A percentile compares a stretch with the other conserved stretches of the same genome.
These are phyloP conservation scores for Uria aalge DNA, from an alignment of 2,113 vertebrate species.

Conservation along the genomic window DNA sequence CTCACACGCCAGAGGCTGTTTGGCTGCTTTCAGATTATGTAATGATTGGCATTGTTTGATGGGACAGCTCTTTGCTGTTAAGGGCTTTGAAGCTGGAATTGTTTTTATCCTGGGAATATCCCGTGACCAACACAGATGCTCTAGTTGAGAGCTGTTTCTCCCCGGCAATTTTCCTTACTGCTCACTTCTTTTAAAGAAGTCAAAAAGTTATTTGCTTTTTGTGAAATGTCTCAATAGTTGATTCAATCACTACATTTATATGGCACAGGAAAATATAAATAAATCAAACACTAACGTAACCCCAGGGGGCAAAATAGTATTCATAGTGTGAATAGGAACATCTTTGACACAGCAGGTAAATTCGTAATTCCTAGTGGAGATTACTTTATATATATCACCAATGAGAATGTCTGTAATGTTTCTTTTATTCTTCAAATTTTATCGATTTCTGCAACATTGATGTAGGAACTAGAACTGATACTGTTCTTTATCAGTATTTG, in stretches of 20 bases:
- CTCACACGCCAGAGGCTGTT: not conserved
- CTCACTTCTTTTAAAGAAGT: not conserved
- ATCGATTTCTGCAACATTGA: not conserved
- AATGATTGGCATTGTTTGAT: not conserved
- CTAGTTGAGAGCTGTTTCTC: not conserved
- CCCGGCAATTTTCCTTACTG: not conserved
- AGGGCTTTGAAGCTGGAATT: not conserved
- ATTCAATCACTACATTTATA: constrained; percentile 6
- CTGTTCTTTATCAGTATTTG: not conserved
- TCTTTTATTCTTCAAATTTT: not conserved
- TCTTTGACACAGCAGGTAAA: not conserved
- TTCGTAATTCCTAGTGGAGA: constrained; percentile 5
- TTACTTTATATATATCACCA: not conserved
- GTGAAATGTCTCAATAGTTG: not conserved
- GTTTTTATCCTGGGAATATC: not conserved
- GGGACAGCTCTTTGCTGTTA: not conserved
- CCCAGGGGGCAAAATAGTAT: not conserved
- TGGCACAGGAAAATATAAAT: not conserved
- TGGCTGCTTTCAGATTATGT: not conserved
- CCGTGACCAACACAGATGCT: not conserved
- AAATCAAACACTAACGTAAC: constrained; percentile 18
- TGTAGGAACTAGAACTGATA: not conserved
- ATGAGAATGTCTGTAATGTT: not conserved
- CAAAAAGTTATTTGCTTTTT: not conserved
- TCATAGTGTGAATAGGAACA: not conserved